A percentile compares a stretch with the other conserved stretches of the same genome.
phyloP scores from a whole-genome alignment of 2,888 invertebrate species.

The Harpagoxenus sublaevis region DNA sequence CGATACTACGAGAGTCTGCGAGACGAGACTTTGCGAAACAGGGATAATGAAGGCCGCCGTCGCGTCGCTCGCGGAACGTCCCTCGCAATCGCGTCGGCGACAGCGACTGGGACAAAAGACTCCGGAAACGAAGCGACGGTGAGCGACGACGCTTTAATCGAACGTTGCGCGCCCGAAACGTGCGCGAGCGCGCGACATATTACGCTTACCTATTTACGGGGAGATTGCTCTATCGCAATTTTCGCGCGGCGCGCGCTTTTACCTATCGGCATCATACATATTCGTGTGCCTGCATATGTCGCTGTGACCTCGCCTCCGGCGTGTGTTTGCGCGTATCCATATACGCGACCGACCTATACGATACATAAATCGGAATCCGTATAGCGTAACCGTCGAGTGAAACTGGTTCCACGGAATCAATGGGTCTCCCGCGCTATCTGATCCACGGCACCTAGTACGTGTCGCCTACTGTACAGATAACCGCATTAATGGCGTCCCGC shows the following conservation, averaged over 20 bases:
- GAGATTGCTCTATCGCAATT: constrained; percentile 38
- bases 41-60: constrained; percentile 16
- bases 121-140: constrained; percentile 27
- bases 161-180: not conserved
- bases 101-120: constrained; percentile 5
- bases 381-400: constrained; percentile 71
- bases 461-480: constrained; percentile 75
- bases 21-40: constrained; percentile 3
- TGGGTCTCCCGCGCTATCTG: constrained; percentile 70
- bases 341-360: not conserved
- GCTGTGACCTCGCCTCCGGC: constrained; percentile 44
- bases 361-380: constrained; percentile 68
- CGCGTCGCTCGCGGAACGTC: constrained; percentile 10
- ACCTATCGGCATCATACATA: not conserved
- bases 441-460: constrained; percentile 73
- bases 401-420: constrained; percentile 76
- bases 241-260: constrained; percentile 26
- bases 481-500: constrained; percentile 72
- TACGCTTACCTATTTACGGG: constrained; percentile 12
- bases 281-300: constrained; percentile 45
- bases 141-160: constrained; percentile 11
- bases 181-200: not conserved
- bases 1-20: not conserved
- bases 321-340: constrained; percentile 14
- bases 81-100: not conserved